phyloP scores from a whole-genome alignment of 2,888 invertebrate genomes.

The Agelastica alni region DNA sequence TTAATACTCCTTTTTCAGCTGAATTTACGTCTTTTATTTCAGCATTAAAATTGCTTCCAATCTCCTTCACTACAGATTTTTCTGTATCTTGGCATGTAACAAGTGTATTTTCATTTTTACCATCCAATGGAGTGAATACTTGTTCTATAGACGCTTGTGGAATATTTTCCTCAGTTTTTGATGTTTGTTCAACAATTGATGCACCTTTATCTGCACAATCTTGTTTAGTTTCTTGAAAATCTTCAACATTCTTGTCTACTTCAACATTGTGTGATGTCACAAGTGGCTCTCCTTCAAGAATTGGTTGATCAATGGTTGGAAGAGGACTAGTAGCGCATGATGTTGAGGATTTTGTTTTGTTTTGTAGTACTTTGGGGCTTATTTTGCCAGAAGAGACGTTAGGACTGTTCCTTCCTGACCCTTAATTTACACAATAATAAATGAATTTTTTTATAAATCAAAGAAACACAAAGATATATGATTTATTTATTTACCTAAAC shows the following conservation, averaged over 20 bases:
- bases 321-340: conserved; percentile 56
- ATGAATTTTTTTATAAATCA: background rate
- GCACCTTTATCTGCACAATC: background rate
- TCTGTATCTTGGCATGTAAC: too few relatives aligned
- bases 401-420: conserved; percentile 65
- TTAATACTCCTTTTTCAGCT: conserved; percentile 6
- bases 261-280: conserved; percentile 15
- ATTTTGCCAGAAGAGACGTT: conserved; percentile 63
- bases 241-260: conserved; percentile 3
- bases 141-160: too few relatives aligned
- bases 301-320: conserved; percentile 54
- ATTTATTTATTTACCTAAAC: conserved; percentile 41
- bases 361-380: conserved; percentile 63
- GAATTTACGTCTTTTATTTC: background rate
- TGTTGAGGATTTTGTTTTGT: conserved; percentile 37
- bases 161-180: background rate
- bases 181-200: background rate
- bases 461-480: background rate
- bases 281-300: conserved; percentile 49
- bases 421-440: conserved; percentile 31
- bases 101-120: too few relatives aligned
- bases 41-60: background rate
- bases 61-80: background rate
- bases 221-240: background rate
- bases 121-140: too few relatives aligned